A percentile compares a stretch with the other conserved stretches of the same genome.
Conservation (phyloP, 1,140 invertebrate genomes). For the Zaprionus capensis region DNA sequence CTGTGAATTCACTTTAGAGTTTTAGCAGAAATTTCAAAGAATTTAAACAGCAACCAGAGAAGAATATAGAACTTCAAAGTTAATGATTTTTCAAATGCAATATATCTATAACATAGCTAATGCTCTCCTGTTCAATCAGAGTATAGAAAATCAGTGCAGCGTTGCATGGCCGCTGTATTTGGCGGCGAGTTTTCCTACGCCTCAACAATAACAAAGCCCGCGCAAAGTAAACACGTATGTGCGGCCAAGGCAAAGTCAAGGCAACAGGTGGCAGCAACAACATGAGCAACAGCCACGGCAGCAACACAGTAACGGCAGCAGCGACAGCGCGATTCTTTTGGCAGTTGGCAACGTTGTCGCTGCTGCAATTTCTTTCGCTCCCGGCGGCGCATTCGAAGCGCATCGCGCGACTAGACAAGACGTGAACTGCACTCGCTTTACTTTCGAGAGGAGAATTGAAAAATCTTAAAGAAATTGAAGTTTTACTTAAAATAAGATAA, state of each 20-base stretch:
- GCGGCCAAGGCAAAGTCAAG: slow-evolving; percentile 64
- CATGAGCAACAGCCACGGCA: background rate
- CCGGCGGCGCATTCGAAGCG: slow-evolving; percentile 59
- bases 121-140: background rate
- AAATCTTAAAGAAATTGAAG: background rate
- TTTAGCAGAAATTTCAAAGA: too few relatives aligned
- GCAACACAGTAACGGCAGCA: slow-evolving; percentile 1
- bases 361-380: slow-evolving; percentile 55
- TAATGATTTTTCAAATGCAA: background rate
- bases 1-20: too few relatives aligned
- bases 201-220: slow-evolving; percentile 29
- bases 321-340: slow-evolving; percentile 43
- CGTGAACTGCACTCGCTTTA: slow-evolving; percentile 40
- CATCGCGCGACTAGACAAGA: slow-evolving; percentile 57
- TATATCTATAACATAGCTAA: slow-evolving; percentile 20
- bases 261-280: slow-evolving; percentile 49
- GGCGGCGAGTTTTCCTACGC: slow-evolving; percentile 35
- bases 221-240: slow-evolving; percentile 44
- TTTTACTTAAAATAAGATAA: background rate
- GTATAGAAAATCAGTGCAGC: slow-evolving; percentile 58
- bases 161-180: slow-evolving; percentile 61
- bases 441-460: slow-evolving; percentile 10
- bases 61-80: background rate
- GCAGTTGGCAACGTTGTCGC: slow-evolving; percentile 40
- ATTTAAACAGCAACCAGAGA: too few relatives aligned